Base-by-base conservation (phyloP, 2,888 invertebrate species). In the Sceliomorpha sp. region DNA sequence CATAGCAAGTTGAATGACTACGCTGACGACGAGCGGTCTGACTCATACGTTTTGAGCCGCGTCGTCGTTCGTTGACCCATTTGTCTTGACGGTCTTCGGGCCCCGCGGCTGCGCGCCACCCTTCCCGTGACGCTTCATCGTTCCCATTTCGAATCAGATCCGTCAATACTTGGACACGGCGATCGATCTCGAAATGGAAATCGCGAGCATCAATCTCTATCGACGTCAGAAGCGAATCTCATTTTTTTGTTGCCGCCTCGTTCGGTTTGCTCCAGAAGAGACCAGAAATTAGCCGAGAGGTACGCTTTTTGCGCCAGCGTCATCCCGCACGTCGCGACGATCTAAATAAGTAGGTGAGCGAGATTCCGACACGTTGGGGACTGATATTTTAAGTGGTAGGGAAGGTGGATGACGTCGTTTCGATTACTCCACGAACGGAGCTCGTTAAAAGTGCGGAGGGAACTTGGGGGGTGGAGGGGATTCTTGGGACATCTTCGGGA, bases 21-120 rank as follows among this genome's bases (percentile, higher is more conserved):
- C 37, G 56, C 42, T 27, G 58, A 50, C 47, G 62, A 50, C 40
- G 47, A 44, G 48, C 56, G 20, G 59, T 59, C 51, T 66, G 71
- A 50, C 60, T 74, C 70, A 64, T 60, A 42, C 42, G 44, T 60
- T 67, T 70, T 58, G 51, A 72, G 66, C 31, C 40, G 40, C 37
- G n/a, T n/a, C 50, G 68, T 59, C 69, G 72, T 73, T 53, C 72
- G 64, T 68, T 74, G 75, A 74, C 71, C 72, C 71, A 73, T 73
- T 76, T 72, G 56, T 73, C 71, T 62, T 64, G 58, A 53, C 63
- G 64, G 32, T 32, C 31, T 20, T n/a, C n/a, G n/a, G n/a, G n/a
- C 15, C 15, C 29, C 17, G 31, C 7, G 10, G 40, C 29, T 24
- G 50, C 40, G 36, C 24, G 39, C 45, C 32, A 64, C 51, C 31